These are phyloP conservation scores for Drosophila trapezifrons DNA, from an alignment of 1,140 invertebrate species.

Conservation along the genomic window DNA sequence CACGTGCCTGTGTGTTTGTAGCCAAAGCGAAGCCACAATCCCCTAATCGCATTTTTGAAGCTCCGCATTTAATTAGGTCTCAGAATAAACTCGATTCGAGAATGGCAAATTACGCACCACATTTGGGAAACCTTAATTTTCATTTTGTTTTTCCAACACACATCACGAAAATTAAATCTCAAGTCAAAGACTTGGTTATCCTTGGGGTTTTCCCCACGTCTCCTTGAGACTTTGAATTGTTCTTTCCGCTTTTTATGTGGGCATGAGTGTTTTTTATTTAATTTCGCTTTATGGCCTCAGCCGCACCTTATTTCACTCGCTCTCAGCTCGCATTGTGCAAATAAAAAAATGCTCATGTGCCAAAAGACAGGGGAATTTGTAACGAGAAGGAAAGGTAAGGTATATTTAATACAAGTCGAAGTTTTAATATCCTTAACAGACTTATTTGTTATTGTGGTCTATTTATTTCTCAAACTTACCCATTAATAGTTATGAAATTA, in stretches of 20 bases:
- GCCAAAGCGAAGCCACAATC: constrained; percentile 28
- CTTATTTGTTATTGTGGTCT: no score
- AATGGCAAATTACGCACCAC: constrained; percentile 67
- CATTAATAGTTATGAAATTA: no score
- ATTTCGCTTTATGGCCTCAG: constrained; percentile 75
- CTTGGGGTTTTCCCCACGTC: constrained; percentile 3
- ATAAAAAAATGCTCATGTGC: constrained; percentile 71
- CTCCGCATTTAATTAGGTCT: constrained; percentile 71
- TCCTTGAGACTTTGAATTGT: constrained; percentile 3
- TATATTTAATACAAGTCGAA: not conserved
- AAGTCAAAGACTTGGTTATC: constrained; percentile 46
- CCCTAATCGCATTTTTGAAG: constrained; percentile 56
- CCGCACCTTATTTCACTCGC: constrained; percentile 73
- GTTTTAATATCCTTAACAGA: not conserved
- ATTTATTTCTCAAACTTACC: no score
- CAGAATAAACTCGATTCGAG: constrained; percentile 44
- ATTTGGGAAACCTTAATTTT: constrained; percentile 60
- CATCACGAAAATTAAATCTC: constrained; percentile 71
- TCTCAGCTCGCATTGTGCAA: constrained; percentile 51
- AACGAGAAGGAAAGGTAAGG: not conserved
- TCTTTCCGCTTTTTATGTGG: constrained; percentile 7
- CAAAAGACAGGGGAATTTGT: constrained; percentile 52
- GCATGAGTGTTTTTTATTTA: constrained; percentile 65
- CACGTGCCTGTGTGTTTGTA: constrained; percentile 6
- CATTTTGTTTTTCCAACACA: constrained; percentile 11